These are phyloP conservation scores for Ephydatia muelleri DNA, from an alignment of 37 sponge, comb jelly and placozoan genomes.

Conservation along the genomic window DNA sequence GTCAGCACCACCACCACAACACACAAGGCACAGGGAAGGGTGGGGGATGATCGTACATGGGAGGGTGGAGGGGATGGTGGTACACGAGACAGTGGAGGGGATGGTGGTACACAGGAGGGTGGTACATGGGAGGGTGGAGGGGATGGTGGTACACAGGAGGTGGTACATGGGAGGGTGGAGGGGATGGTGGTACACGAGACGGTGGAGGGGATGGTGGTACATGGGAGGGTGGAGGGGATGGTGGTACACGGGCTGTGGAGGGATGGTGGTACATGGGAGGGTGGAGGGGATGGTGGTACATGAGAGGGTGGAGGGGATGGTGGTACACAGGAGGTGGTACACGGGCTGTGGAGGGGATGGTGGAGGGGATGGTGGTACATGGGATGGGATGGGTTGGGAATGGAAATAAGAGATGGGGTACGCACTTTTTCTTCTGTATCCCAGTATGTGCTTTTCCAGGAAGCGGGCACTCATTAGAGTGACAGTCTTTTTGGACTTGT, in stretches of 20 bases:
- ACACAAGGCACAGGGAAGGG: neutral
- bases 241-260: neutral
- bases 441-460: constrained; percentile 48
- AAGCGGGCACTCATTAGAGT: constrained; percentile 56
- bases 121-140: neutral
- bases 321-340: neutral
- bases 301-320: no score
- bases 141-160: neutral
- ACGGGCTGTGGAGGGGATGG: neutral
- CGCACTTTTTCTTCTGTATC: constrained; percentile 59
- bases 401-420: neutral
- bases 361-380: neutral
- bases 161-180: neutral
- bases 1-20: neutral
- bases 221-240: no score
- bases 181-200: no score
- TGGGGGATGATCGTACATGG: neutral
- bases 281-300: no score
- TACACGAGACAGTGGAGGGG: neutral
- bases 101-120: neutral
- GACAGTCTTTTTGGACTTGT: constrained; percentile 48
- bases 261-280: neutral
- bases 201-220: neutral
- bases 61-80: neutral
- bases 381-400: neutral